Conservation (phyloP, 2,797 vertebrate species). For the Rhinichthys osculus region DNA sequence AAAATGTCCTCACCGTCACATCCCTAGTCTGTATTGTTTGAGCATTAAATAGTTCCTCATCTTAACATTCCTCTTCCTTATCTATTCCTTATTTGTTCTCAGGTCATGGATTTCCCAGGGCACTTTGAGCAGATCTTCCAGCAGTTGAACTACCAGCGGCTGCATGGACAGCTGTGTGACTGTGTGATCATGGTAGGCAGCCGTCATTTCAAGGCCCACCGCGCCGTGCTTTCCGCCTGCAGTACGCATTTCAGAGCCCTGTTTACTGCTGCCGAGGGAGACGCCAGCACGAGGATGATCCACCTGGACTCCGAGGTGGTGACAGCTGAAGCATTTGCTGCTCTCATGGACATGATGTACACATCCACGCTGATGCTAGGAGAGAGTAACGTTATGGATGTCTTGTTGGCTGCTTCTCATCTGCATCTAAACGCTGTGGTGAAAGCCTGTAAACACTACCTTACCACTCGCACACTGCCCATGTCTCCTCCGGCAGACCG, state of each 20-base stretch:
- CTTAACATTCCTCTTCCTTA: not conserved
- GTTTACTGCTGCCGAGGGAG: constrained; percentile 93
- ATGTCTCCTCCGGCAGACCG: constrained; percentile 88
- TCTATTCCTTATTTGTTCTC: constrained; percentile 28
- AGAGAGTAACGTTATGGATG: constrained; percentile 98
- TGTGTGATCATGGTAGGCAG: constrained; percentile 95
- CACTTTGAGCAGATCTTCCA: constrained; percentile 98
- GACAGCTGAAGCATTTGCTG: constrained; percentile 95
- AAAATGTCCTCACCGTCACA: no score
- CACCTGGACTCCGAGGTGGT: constrained; percentile 98
- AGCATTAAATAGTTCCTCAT: not conserved
- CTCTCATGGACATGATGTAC: constrained; percentile 99
- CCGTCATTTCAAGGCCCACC: constrained; percentile 96
- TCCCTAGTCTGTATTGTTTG: not conserved
- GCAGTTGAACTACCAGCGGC: constrained; percentile 95
- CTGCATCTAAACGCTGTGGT: constrained; percentile 97
- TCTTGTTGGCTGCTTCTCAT: constrained; percentile 94
- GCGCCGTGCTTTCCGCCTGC: constrained; percentile 93
- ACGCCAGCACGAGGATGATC: constrained; percentile 96
- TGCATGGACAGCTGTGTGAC: constrained; percentile 96
- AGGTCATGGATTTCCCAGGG: constrained; percentile 97
- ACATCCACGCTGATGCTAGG: constrained; percentile 98
- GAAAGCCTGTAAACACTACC: constrained; percentile 98
- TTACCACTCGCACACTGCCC: constrained; percentile 93
- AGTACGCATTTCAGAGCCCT: constrained; percentile 97